Conservation (phyloP, 2,888 invertebrate genomes). For the Andrena flavipes region DNA sequence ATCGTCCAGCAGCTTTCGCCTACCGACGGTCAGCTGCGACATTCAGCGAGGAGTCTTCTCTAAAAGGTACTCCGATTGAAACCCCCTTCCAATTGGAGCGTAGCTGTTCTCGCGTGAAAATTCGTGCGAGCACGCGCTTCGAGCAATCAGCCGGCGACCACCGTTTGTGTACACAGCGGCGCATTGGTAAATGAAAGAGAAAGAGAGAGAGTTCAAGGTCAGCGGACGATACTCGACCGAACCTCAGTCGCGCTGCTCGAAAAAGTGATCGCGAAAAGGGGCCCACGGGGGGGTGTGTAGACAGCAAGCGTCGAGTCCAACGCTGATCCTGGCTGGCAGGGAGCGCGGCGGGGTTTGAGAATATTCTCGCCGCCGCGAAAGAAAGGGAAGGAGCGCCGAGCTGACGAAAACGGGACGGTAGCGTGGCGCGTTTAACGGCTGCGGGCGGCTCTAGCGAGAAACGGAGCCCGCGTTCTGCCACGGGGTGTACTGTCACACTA, state of each 20-base stretch:
- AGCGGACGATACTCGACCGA: constrained; percentile 51
- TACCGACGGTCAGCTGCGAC: constrained; percentile 20
- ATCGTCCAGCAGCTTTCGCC: neutral
- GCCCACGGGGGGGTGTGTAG: constrained; percentile 13
- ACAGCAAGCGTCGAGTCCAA: neutral
- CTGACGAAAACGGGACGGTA: neutral
- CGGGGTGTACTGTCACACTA: constrained; percentile 69
- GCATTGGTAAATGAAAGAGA: constrained; percentile 63
- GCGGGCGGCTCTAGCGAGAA: constrained; percentile 8
- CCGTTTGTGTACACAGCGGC: constrained; percentile 27
- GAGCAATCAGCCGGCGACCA: constrained; percentile 49
- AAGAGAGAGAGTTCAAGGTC: constrained; percentile 65
- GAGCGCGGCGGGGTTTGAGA: constrained; percentile 21
- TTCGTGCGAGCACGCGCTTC: constrained; percentile 8
- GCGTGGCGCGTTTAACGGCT: constrained; percentile 10
- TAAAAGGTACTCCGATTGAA: constrained; percentile 1
- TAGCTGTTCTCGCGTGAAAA: neutral
- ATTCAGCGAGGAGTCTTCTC: neutral
- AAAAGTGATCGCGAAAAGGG: constrained; percentile 31
- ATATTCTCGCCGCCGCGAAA: constrained; percentile 22
- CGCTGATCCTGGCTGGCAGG: constrained; percentile 10
- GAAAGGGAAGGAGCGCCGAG: neutral
- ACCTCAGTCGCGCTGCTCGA: constrained; percentile 36
- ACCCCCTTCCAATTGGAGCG: neutral
- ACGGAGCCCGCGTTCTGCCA: constrained; percentile 26